phyloP scores from a whole-genome alignment of 2,797 vertebrate species.

The Lepilemur septentrionalis region DNA sequence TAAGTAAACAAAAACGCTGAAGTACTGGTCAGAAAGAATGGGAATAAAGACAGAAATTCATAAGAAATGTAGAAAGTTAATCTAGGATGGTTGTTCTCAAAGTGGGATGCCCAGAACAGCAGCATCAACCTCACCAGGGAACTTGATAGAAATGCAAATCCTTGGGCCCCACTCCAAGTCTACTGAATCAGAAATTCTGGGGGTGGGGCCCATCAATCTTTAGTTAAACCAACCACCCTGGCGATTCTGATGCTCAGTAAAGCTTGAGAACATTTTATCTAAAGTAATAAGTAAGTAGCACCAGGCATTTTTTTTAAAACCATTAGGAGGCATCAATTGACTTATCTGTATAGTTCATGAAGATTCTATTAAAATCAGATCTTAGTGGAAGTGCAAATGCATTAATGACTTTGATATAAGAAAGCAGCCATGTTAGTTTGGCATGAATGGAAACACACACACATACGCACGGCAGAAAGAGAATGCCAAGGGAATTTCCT shows the following conservation, averaged over 20 bases:
- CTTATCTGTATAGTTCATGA: background rate
- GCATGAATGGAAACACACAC: background rate
- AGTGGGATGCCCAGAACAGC: background rate
- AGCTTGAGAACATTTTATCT: background rate
- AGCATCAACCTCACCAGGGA: background rate
- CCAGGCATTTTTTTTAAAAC: background rate
- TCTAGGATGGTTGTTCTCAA: background rate
- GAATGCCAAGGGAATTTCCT: background rate
- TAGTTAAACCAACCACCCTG: slow-evolving; percentile 19
- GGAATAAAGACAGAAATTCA: background rate
- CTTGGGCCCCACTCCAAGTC: slow-evolving; percentile 4
- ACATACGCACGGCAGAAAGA: background rate
- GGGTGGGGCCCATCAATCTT: background rate
- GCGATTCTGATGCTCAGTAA: background rate
- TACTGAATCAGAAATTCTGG: slow-evolving; percentile 17
- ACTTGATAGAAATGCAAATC: background rate
- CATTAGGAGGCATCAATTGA: background rate
- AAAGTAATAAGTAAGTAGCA: slow-evolving; percentile 19
- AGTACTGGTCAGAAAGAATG: background rate
- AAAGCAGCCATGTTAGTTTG: background rate
- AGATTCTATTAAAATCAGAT: slow-evolving; percentile 19
- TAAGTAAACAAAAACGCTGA: background rate
- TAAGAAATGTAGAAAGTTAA: background rate
- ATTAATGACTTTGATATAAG: background rate
- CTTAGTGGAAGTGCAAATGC: background rate